Evolutionary conservation across 2,797 vertebrate species (phyloP).

Genomic region (Todus mexicanus): DNA sequence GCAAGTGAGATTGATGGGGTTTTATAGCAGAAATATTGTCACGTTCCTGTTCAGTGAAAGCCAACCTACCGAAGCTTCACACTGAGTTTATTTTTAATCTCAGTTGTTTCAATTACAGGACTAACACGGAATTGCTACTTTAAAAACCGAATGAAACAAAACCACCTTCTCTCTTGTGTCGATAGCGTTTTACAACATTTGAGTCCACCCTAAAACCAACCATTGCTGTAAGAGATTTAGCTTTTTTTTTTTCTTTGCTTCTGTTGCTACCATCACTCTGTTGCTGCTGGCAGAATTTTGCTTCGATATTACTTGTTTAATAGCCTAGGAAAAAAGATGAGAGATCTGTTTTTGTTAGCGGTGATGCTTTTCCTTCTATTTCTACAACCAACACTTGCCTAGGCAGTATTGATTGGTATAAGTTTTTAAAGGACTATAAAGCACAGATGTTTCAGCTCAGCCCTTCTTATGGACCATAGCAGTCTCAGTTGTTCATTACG

Average conservation of each 20-base stretch:
- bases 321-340: background rate
- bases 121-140: background rate
- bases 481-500: background rate
- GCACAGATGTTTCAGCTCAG: background rate
- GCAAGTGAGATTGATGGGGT: conserved; percentile 17
- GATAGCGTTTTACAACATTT: background rate
- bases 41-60: conserved; percentile 13
- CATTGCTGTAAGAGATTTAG: background rate
- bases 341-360: background rate
- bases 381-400: background rate
- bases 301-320: background rate
- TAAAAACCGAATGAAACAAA: background rate
- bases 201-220: background rate
- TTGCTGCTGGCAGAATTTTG: background rate
- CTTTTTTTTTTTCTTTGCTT: background rate
- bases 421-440: background rate
- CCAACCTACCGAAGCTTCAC: background rate
- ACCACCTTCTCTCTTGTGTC: background rate
- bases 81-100: conserved; percentile 3
- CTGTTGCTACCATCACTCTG: background rate
- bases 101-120: background rate
- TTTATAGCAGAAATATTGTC: conserved; percentile 16
- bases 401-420: background rate
- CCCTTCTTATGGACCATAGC: background rate
- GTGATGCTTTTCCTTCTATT: background rate